Percentiles rank a stretch among this genome's conserved stretches.
Evolutionary conservation across 30 jellyfish, hydroid and myxozoan species (phyloP).

Genomic region (Nemopilema nomurai): DNA sequence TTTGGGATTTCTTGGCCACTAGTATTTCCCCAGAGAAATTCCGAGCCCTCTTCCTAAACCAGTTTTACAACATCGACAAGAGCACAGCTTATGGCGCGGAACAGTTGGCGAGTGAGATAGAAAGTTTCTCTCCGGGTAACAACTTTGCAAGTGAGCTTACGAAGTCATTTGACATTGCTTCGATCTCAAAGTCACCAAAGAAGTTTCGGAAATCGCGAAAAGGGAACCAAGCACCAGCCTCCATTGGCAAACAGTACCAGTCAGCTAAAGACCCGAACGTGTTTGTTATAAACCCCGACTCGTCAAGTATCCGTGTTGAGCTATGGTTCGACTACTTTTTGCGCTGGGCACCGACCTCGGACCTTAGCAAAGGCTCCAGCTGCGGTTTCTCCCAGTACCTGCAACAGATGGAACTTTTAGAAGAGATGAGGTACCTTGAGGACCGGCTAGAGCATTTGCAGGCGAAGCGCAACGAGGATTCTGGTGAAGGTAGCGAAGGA

Average conservation of each 20-base stretch:
- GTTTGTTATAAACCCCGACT: constrained; percentile 53
- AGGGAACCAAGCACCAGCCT: constrained; percentile 1
- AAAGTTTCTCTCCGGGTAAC: not conserved
- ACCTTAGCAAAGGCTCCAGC: constrained; percentile 76
- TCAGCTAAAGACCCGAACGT: constrained; percentile 59
- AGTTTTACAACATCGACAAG: constrained; percentile 49
- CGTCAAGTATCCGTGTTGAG: constrained; percentile 42
- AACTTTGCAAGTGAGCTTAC: not conserved
- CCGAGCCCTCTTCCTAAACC: constrained; percentile 63
- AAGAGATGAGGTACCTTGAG: constrained; percentile 74
- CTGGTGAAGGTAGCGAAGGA: not conserved
- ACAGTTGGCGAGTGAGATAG: not conserved
- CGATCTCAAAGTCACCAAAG: constrained; percentile 5
- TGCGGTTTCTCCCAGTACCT: constrained; percentile 51
- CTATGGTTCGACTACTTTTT: constrained; percentile 75
- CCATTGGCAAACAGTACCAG: constrained; percentile 28
- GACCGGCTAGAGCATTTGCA: constrained; percentile 70
- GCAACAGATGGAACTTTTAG: constrained; percentile 80
- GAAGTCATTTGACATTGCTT: constrained; percentile 1
- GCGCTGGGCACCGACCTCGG: constrained; percentile 86
- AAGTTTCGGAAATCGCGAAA: not conserved
- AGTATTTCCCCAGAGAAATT: constrained; percentile 58
- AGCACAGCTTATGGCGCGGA: not conserved
- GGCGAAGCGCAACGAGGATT: constrained; percentile 24
- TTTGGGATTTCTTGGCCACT: constrained; percentile 85